phyloP scores from a whole-genome alignment of 2,888 invertebrate species.

The Marronus borbonicus region DNA sequence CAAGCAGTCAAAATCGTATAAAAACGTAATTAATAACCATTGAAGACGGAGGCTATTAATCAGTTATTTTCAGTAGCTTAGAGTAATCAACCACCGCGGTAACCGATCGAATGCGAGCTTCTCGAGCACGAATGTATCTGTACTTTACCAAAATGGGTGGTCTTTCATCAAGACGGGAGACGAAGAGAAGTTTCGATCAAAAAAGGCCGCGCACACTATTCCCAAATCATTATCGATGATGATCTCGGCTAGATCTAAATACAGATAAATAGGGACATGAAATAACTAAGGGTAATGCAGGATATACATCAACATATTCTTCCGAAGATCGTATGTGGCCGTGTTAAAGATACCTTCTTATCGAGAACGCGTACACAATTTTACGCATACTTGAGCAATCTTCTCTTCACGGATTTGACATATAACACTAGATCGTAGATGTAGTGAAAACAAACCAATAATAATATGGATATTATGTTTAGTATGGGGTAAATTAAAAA shows the following conservation, averaged over 20 bases:
- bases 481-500: no score
- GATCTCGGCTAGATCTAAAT: constrained; percentile 28
- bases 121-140: constrained; percentile 46
- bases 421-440: not conserved
- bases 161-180: constrained; percentile 52
- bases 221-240: constrained; percentile 34
- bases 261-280: not conserved
- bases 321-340: not conserved
- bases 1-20: constrained; percentile 29
- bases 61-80: constrained; percentile 46
- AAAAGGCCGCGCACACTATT: constrained; percentile 37
- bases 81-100: constrained; percentile 42
- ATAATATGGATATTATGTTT: no score
- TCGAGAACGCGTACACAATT: constrained; percentile 16
- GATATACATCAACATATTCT: constrained; percentile 4
- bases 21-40: constrained; percentile 36
- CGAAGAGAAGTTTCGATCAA: constrained; percentile 47
- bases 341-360: not conserved
- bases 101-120: constrained; percentile 31
- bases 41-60: constrained; percentile 31
- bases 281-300: not conserved
- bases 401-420: not conserved
- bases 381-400: constrained; percentile 1
- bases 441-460: not conserved
- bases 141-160: constrained; percentile 57